phyloP scores from a whole-genome alignment of 2,797 vertebrate genomes.

The Sternarchorhynchus goeldii region DNA sequence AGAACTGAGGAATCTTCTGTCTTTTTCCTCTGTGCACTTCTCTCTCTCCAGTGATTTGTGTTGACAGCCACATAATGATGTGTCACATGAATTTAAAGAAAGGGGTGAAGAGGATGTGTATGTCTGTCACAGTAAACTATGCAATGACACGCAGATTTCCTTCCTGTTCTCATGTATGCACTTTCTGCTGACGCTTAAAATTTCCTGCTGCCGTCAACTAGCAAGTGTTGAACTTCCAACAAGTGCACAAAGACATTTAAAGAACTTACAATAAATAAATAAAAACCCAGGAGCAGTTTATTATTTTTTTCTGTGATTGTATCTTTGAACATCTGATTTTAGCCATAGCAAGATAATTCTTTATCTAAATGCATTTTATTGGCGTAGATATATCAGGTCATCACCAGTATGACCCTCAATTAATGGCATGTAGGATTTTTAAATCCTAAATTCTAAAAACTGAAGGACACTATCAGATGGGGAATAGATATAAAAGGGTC shows the following conservation, averaged over 20 bases:
- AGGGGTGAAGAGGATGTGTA: slow-evolving; percentile 45
- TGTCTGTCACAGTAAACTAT: slow-evolving; percentile 38
- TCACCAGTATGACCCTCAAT: too few species aligned
- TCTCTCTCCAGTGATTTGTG: neutral
- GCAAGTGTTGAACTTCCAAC: neutral
- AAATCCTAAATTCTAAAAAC: too few species aligned
- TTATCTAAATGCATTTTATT: too few species aligned
- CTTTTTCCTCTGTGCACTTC: neutral
- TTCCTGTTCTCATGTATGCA: slow-evolving; percentile 36
- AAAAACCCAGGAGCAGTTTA: neutral
- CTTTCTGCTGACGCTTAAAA: slow-evolving; percentile 45
- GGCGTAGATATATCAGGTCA: too few species aligned
- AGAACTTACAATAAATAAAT: neutral
- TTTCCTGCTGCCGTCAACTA: slow-evolving; percentile 12
- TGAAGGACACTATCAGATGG: too few species aligned
- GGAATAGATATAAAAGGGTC: too few species aligned
- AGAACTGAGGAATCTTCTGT: neutral
- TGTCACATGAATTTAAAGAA: slow-evolving; percentile 33
- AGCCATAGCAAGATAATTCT: neutral
- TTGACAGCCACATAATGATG: slow-evolving; percentile 24
- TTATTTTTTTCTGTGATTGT: neutral
- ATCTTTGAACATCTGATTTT: neutral
- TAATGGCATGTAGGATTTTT: too few species aligned
- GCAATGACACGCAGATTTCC: slow-evolving; percentile 41
- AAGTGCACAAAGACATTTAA: neutral